Conservation (phyloP, 2,113 vertebrate species). For the Stigmatopora argus region DNA sequence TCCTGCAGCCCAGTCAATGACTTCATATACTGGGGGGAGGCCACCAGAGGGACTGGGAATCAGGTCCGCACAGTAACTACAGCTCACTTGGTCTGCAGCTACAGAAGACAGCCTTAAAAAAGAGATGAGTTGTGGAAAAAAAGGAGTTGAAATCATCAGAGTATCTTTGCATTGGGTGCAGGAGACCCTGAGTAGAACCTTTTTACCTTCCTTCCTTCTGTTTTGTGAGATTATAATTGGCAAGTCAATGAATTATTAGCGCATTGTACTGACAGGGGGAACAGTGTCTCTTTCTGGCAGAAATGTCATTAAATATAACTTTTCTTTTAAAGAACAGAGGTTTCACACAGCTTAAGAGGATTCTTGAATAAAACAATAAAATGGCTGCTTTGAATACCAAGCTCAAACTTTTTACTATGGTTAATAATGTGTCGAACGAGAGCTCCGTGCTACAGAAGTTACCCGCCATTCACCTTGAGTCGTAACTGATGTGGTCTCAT, state of each 20-base stretch:
- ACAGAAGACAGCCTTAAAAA: conserved; percentile 52
- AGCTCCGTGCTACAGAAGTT: conserved; percentile 59
- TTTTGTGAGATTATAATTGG: conserved; percentile 61
- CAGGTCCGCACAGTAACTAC: conserved; percentile 81
- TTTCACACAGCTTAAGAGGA: conserved; percentile 53
- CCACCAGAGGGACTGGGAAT: conserved; percentile 81
- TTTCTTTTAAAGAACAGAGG: conserved; percentile 53
- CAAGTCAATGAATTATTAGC: conserved; percentile 67
- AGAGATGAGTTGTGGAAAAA: conserved; percentile 25
- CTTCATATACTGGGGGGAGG: conserved; percentile 89
- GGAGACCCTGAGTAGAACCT: conserved; percentile 52
- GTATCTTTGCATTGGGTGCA: conserved; percentile 55
- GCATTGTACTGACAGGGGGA: conserved; percentile 44
- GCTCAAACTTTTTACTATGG: conserved; percentile 51
- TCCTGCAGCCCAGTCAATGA: conserved; percentile 81
- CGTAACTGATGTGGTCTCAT: conserved; percentile 58
- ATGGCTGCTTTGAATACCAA: conserved; percentile 22
- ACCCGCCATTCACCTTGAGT: conserved; percentile 66
- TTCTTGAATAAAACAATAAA: conserved; percentile 48
- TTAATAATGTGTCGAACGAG: conserved; percentile 60
- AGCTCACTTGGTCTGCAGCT: conserved; percentile 65
- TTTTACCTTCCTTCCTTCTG: conserved; percentile 44
- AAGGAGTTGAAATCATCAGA: conserved; percentile 53
- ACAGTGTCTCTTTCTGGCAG: conserved; percentile 46
- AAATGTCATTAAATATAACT: conserved; percentile 51